phyloP scores from a whole-genome alignment of 2,888 invertebrate genomes.

The Eupithecia dodoneata region DNA sequence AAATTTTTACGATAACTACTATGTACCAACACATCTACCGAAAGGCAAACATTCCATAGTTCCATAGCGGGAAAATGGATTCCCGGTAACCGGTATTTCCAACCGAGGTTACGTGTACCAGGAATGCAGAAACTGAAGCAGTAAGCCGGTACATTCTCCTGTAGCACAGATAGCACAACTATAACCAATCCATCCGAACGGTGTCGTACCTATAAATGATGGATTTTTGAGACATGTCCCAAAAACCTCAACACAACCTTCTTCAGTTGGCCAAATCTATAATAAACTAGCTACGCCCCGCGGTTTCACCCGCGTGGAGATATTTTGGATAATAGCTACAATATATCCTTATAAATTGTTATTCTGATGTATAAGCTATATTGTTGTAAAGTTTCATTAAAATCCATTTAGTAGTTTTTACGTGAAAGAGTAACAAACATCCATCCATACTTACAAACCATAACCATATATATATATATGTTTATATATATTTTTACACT shows the following conservation, averaged over 20 bases:
- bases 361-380: too few species aligned
- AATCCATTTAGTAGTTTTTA: too few species aligned
- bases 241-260: too few species aligned
- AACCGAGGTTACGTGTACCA: conserved; percentile 56
- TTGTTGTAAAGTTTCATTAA: too few species aligned
- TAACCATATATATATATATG: too few species aligned
- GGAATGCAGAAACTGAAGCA: conserved; percentile 43
- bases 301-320: too few species aligned
- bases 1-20: neutral
- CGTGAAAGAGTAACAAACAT: too few species aligned
- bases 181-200: neutral
- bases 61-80: neutral
- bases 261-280: neutral
- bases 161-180: neutral
- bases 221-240: neutral
- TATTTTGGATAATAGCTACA: too few species aligned
- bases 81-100: conserved; percentile 43
- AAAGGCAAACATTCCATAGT: neutral
- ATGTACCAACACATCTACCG: neutral
- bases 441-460: too few species aligned
- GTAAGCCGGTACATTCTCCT: conserved; percentile 12
- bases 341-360: too few species aligned
- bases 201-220: neutral
- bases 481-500: neutral
- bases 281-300: too few species aligned